These are phyloP conservation scores for Drosophila neotestacea DNA, from an alignment of 2,888 invertebrate genomes.

Conservation along the genomic window DNA sequence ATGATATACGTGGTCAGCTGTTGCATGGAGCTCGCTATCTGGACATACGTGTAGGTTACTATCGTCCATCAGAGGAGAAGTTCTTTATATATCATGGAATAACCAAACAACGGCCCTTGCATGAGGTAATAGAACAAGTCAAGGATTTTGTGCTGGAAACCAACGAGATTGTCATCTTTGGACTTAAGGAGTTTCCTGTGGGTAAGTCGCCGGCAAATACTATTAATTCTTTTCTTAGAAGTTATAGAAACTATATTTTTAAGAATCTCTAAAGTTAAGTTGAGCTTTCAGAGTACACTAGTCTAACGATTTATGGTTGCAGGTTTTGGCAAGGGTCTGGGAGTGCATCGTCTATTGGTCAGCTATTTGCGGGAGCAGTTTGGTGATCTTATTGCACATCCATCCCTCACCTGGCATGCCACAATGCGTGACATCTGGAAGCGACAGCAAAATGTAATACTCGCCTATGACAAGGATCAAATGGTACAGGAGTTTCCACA, in stretches of 20 bases:
- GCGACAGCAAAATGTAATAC: slow-evolving; percentile 86
- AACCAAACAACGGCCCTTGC: slow-evolving; percentile 86
- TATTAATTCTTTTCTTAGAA: no score
- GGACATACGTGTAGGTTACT: slow-evolving; percentile 87
- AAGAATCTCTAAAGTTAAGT: no score
- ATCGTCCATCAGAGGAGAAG: slow-evolving; percentile 80
- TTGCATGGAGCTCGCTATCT: slow-evolving; percentile 88
- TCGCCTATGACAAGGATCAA: slow-evolving; percentile 86
- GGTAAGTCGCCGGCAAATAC: slow-evolving; percentile 82
- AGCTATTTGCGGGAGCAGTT: slow-evolving; percentile 86
- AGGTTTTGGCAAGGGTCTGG: slow-evolving; percentile 85
- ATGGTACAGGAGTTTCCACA: slow-evolving; percentile 83
- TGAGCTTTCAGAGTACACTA: no score
- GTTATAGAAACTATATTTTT: no score
- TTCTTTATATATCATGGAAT: slow-evolving; percentile 88
- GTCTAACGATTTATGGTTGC: not conserved
- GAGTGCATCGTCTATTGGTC: slow-evolving; percentile 86
- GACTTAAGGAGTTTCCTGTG: slow-evolving; percentile 88
- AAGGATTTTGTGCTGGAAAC: slow-evolving; percentile 87
- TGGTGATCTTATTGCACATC: slow-evolving; percentile 86
- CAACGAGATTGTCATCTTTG: slow-evolving; percentile 87
- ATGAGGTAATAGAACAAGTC: slow-evolving; percentile 86
- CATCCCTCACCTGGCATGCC: slow-evolving; percentile 86
- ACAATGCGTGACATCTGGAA: slow-evolving; percentile 86
- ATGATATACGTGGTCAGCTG: slow-evolving; percentile 87